Percentiles rank a stretch among this genome's conserved stretches.
Evolutionary conservation across 2,113 vertebrate genomes (phyloP).

Genomic region (Tylochromis polylepis): DNA sequence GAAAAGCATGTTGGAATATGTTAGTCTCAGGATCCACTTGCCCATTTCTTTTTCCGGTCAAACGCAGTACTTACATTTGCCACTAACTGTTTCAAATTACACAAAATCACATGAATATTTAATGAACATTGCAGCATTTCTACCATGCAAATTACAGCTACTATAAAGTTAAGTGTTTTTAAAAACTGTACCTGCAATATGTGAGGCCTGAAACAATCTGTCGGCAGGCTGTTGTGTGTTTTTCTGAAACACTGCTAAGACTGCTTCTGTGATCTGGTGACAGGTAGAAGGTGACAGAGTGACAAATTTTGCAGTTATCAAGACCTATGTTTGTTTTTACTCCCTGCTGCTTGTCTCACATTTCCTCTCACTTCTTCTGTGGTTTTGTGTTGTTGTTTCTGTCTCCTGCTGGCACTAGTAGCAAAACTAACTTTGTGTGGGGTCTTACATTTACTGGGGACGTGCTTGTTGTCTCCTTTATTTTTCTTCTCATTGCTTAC

Average conservation of each 20-base stretch:
- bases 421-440: not conserved
- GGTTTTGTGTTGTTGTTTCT: not conserved
- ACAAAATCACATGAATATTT: not conserved
- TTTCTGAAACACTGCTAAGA: not conserved
- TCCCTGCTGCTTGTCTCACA: not conserved
- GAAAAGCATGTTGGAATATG: not conserved
- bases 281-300: not conserved
- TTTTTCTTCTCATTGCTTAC: not conserved
- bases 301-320: not conserved
- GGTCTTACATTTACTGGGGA: not conserved
- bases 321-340: not conserved
- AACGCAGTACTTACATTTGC: not conserved
- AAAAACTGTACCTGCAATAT: not conserved
- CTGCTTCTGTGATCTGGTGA: not conserved
- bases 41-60: not conserved
- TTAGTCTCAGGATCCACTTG: not conserved
- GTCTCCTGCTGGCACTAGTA: rapidly evolving
- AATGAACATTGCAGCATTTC: not conserved
- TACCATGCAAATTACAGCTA: not conserved
- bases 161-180: not conserved
- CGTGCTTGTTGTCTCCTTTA: not conserved
- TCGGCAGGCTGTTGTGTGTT: not conserved
- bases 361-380: not conserved
- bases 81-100: not conserved
- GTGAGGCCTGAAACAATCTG: not conserved